Evolutionary conservation across 2,113 vertebrate genomes (phyloP), one percentile per base, ranked within the genome.

Genomic region (Bufo gargarizans): DNA sequence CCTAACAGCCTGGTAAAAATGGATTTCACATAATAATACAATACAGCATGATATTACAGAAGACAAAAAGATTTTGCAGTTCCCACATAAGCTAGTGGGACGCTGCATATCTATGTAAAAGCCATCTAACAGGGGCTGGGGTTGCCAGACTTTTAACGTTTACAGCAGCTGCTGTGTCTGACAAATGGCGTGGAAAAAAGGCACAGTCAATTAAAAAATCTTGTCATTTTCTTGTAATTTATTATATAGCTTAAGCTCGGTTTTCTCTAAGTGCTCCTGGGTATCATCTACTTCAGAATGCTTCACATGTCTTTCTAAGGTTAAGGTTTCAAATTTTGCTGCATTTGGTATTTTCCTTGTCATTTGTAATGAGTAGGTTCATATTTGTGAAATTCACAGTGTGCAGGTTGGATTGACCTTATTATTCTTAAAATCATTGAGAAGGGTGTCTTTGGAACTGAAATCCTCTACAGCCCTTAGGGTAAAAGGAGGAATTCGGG

Each of bases 371-470:
- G 8, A 76, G 45, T 19, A 76, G 16, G 20, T 20, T 49, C 47
- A 10, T 47, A 19, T 50, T 47, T 77, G 33, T 33, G 33, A 33
- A 33, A 33, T 33, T 33, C 33, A 19, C 49, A 77, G 47, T 1
- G 17, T 53, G 76, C 47, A 77, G 47, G 2, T n/a, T 53, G 49
- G 49, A n/a, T n/a, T 77, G 19, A 77, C 45, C 19, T 17, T 47
- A 76, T 76, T 49, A 76, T 76, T 49, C 72, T 76, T 11, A 47
- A 77, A n/a, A 47, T n/a, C 9, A 77, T n/a, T 77, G 76, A 77
- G 19, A 17, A n/a, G 1, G 47, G 4, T 53, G 76, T 20, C 19
- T 53, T 53, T 77, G 45, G 47, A 77, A 20, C 49, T 45, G 19
- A 19, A 77, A 49, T 19, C 74, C 19, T 77, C 76, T 5, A 53